These are phyloP conservation scores for Mya arenaria DNA, from an alignment of 1,140 invertebrate species.

Conservation along the genomic window DNA sequence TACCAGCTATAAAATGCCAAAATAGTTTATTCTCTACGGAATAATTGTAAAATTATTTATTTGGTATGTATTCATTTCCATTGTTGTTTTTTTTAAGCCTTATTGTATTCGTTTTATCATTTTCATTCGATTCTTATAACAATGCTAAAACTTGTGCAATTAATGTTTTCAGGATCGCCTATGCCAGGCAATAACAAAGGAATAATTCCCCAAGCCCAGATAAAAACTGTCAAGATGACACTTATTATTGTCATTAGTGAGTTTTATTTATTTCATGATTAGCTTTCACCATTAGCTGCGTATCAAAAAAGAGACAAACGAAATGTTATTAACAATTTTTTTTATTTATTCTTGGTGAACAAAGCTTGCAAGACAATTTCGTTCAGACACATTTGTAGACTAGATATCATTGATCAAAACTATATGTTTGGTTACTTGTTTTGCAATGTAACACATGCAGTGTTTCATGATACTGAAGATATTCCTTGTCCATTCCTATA, in stretches of 20 bases:
- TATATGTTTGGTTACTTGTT: too few relatives aligned
- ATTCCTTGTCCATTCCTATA: too few relatives aligned
- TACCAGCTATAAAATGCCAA: background rate
- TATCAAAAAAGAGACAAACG: too few relatives aligned
- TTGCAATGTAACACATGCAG: too few relatives aligned
- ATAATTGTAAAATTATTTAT: background rate
- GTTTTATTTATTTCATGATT: slow-evolving; percentile 42
- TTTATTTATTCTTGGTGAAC: too few relatives aligned
- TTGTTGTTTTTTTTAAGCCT: background rate
- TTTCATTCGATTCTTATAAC: background rate
- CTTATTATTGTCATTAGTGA: slow-evolving; percentile 96
- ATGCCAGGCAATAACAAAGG: background rate
- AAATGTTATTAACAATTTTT: too few relatives aligned
- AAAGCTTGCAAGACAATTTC: too few relatives aligned
- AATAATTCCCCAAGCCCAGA: slow-evolving; percentile 94
- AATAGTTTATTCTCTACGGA: background rate
- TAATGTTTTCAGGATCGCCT: background rate
- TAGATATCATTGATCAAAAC: too few relatives aligned
- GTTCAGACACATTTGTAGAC: too few relatives aligned
- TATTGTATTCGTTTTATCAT: background rate
- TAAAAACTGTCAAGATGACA: slow-evolving; percentile 98
- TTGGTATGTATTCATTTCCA: background rate
- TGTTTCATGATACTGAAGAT: too few relatives aligned
- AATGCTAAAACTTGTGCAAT: background rate
- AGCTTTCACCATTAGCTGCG: too few relatives aligned